Base-by-base conservation (phyloP, 2,797 vertebrate species). In the Hoplostethus mediterraneus region DNA sequence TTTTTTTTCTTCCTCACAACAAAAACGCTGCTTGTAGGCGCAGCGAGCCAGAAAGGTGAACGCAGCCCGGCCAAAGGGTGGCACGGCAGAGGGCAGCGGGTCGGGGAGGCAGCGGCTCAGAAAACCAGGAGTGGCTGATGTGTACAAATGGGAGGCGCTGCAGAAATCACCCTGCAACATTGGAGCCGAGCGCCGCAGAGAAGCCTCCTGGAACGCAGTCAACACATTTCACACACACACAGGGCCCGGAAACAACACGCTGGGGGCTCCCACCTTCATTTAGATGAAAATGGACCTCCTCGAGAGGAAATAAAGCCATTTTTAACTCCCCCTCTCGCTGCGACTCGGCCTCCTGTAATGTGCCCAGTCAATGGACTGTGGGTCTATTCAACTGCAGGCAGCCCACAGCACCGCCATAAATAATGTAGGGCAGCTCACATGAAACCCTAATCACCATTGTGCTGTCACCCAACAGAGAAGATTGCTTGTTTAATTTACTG, bases 401-500 rank as follows among this genome's bases (percentile, higher is more conserved):
- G 89, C 87, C 87, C 87, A 89, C 86, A 89, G 90, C 87, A 80
- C 66, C 66, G 87, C 87, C 86, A 94, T 94, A 94, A 94, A 94
- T 94, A 93, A 94, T 89, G 91, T 85, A 91, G 90, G 91, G 90
- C 90, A 83, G 87, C 83, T 90, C 90, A 87, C 90, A 89, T 90
- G 90, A 92, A 94, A 90, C 87, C 82, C 92, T 95, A 93, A 94
- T 94, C 93, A 93, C 92, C 90, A 90, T 90, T 92, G 90, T 86
- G 87, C 92, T 93, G 93, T 93, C 93, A 93, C 89, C 91, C 89
- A 90, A 90, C 92, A 89, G 92, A 90, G 90, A 88, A 92, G 89
- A 89, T 90, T 90, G 91, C 91, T 91, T 90, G 91, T 94, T 94
- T 94, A 93, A 95, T 95, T 95, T 94, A 95, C 93, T 87, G 89